Evolutionary conservation across 2,113 vertebrate genomes (phyloP).

Genomic region (Aythya baeri): DNA sequence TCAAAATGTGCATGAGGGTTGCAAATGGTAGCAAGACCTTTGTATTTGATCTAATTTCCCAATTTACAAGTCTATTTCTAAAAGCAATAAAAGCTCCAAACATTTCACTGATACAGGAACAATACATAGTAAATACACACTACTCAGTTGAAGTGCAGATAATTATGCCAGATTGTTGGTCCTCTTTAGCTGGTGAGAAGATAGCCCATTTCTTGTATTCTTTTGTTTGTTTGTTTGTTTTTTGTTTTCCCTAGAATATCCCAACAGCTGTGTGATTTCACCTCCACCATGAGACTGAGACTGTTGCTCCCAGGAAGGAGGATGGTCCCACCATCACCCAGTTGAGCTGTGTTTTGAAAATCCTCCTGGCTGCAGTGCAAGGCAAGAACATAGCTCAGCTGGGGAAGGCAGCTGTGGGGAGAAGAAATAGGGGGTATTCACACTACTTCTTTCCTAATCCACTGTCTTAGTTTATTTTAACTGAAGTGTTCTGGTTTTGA

Average conservation of each 20-base stretch:
- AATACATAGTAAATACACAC: background rate
- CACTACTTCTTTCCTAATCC: background rate
- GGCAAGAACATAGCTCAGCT: background rate
- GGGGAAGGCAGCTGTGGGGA: background rate
- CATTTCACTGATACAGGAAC: background rate
- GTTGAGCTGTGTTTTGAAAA: background rate
- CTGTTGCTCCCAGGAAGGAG: background rate
- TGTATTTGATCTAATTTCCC: background rate
- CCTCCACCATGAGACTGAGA: background rate
- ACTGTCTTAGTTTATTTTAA: background rate
- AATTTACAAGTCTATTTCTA: background rate
- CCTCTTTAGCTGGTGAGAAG: background rate
- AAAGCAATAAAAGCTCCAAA: background rate
- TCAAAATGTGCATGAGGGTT: background rate
- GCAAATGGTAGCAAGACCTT: background rate
- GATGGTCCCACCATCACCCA: background rate
- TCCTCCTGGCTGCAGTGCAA: background rate
- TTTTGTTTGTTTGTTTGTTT: rapidly evolving
- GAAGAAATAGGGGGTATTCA: background rate
- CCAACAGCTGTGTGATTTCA: background rate
- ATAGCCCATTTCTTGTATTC: background rate
- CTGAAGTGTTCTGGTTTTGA: background rate
- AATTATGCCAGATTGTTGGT: background rate
- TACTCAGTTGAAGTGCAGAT: background rate
- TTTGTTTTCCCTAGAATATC: background rate